phyloP scores from a whole-genome alignment of 2,113 vertebrate species.

The Labrus mixtus region DNA sequence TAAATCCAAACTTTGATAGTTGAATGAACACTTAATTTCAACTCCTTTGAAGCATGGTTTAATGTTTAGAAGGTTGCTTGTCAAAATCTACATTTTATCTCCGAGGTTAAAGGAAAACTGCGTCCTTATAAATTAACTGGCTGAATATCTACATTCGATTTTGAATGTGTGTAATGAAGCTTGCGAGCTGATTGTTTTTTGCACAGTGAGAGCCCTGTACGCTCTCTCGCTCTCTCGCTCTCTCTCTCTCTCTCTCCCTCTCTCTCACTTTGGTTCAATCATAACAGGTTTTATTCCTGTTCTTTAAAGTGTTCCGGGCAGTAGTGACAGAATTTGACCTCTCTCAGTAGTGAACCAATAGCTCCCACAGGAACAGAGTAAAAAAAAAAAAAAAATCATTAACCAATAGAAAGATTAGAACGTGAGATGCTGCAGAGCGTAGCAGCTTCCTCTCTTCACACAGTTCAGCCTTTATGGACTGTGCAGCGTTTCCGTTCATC shows the following conservation, averaged over 20 bases:
- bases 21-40: neutral
- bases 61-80: no score
- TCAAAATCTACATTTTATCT: no score
- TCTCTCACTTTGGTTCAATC: constrained; percentile 18
- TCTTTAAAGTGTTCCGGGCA: constrained; percentile 35
- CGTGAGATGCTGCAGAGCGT: constrained; percentile 29
- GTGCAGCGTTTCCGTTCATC: constrained; percentile 51
- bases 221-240: neutral
- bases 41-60: no score
- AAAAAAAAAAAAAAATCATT: constrained; percentile 30
- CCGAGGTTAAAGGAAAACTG: no score
- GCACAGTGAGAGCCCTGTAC: constrained; percentile 6
- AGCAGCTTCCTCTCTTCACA: constrained; percentile 30
- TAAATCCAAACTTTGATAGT: neutral
- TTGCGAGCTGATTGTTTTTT: neutral
- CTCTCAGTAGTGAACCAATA: constrained; percentile 15
- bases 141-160: constrained; percentile 27
- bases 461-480: constrained; percentile 22
- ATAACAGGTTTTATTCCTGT: constrained; percentile 44
- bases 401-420: constrained; percentile 34
- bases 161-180: constrained; percentile 28
- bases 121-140: neutral
- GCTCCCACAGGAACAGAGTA: constrained; percentile 19
- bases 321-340: constrained; percentile 53
- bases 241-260: no score